A percentile compares a stretch with the other conserved stretches of the same genome.
Evolutionary conservation across 2,888 invertebrate species (phyloP).

Genomic region (Omphaloscelis lunosa): DNA sequence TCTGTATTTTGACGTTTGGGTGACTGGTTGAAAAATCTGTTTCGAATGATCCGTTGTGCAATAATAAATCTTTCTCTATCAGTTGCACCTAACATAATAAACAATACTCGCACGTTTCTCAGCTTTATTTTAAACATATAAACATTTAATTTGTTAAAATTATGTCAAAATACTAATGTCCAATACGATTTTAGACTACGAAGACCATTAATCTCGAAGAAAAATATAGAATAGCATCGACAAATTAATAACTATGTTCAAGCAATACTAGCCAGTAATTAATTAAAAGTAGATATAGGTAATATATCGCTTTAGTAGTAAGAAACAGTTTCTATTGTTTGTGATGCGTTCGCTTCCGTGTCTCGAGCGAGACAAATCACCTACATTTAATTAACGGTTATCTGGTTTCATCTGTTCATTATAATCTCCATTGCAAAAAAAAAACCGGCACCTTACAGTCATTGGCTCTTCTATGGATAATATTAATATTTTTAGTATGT

Average conservation of each 20-base stretch:
- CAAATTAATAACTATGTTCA: conserved; percentile 27
- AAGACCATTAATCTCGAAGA: neutral
- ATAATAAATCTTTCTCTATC: neutral
- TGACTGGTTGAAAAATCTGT: neutral
- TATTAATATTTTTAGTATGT: too few relatives aligned
- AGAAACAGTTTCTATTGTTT: conserved; percentile 62
- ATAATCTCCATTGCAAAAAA: too few relatives aligned
- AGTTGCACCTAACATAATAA: neutral
- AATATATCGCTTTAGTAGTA: conserved; percentile 43
- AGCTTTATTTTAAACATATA: neutral
- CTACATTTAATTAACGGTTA: conserved; percentile 58
- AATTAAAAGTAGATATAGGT: conserved; percentile 29
- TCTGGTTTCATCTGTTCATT: conserved; percentile 47
- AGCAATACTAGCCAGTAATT: conserved; percentile 35
- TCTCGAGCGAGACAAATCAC: conserved; percentile 71
- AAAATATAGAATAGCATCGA: conserved; percentile 6
- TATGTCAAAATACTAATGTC: conserved; percentile 19
- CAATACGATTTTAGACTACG: neutral
- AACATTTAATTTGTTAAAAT: neutral
- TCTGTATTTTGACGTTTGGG: too few relatives aligned
- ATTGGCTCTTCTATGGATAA: too few relatives aligned
- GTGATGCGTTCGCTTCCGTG: conserved; percentile 65
- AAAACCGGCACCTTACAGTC: too few relatives aligned
- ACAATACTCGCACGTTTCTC: neutral
- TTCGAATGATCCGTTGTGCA: neutral